Conservation (phyloP, 64 coral and sea anemone genomes). For the Actinia equina region DNA sequence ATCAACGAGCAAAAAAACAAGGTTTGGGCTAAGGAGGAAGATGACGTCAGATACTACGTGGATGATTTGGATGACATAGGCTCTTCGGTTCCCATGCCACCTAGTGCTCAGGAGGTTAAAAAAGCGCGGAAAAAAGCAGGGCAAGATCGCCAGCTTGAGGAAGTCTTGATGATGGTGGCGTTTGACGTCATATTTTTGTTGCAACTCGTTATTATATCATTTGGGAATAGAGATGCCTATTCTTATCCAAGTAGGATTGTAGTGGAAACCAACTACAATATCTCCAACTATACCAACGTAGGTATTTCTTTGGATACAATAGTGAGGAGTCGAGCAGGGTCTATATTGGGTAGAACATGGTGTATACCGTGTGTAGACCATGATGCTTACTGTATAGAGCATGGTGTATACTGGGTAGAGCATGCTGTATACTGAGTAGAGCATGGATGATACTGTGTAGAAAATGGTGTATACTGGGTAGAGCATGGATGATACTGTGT, state of each 20-base stretch:
- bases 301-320: not conserved
- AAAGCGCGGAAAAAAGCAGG: slow-evolving; percentile 40
- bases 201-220: slow-evolving; percentile 36
- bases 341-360: not conserved
- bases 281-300: not conserved
- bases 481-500: not conserved
- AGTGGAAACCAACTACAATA: slow-evolving; percentile 35
- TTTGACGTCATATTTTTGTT: slow-evolving; percentile 47
- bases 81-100: slow-evolving; percentile 31
- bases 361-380: not conserved
- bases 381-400: not conserved
- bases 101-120: slow-evolving; percentile 17
- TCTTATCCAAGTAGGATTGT: slow-evolving; percentile 38
- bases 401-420: not conserved
- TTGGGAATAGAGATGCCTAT: slow-evolving; percentile 49
- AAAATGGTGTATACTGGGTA: not conserved
- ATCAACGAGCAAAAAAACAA: slow-evolving; percentile 37
- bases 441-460: not conserved
- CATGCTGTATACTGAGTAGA: not conserved
- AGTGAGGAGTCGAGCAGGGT: not conserved
- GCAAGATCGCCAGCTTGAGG: slow-evolving; percentile 43
- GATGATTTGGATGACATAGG: slow-evolving; percentile 42
- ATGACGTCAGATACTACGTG: slow-evolving; percentile 42
- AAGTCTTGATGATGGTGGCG: slow-evolving; percentile 49
- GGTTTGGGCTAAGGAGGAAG: slow-evolving; percentile 52